These are phyloP conservation scores for Anthopleura sola DNA, from an alignment of 64 coral and sea anemone species.

Conservation along the genomic window DNA sequence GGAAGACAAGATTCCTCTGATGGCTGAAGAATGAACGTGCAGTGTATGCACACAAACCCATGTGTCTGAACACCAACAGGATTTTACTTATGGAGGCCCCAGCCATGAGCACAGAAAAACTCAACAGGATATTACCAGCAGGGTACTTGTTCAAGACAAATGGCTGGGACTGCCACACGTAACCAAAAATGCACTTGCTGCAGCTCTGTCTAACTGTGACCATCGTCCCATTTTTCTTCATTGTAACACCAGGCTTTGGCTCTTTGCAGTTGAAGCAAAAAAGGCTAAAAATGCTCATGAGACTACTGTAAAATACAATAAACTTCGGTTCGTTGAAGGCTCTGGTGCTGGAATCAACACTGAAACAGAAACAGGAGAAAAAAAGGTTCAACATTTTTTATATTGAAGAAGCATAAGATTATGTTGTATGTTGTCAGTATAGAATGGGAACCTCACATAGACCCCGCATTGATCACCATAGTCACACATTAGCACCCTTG, in stretches of 20 bases:
- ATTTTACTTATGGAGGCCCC: constrained; percentile 37
- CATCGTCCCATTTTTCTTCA: constrained; percentile 37
- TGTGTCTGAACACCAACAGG: constrained; percentile 22
- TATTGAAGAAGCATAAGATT: neutral
- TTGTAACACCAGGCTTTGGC: neutral
- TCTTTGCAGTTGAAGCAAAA: constrained; percentile 39
- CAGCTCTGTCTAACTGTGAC: constrained; percentile 20
- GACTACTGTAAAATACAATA: too few relatives aligned
- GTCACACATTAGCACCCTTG: neutral
- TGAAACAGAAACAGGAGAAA: too few relatives aligned
- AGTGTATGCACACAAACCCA: constrained; percentile 32
- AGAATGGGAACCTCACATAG: neutral
- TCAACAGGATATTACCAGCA: constrained; percentile 33
- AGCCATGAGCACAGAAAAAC: constrained; percentile 40
- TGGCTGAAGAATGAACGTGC: constrained; percentile 10
- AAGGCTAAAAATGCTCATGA: constrained; percentile 6
- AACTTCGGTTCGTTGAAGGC: too few relatives aligned
- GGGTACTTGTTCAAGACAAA: neutral
- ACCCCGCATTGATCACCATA: neutral
- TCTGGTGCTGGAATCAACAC: too few relatives aligned
- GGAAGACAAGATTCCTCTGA: neutral
- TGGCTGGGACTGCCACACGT: constrained; percentile 36
- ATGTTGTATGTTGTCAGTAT: neutral
- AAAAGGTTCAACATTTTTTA: neutral
- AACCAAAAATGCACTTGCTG: constrained; percentile 5